Evolutionary conservation across 2,797 vertebrate species (phyloP).

Genomic region (Myotis planiceps): DNA sequence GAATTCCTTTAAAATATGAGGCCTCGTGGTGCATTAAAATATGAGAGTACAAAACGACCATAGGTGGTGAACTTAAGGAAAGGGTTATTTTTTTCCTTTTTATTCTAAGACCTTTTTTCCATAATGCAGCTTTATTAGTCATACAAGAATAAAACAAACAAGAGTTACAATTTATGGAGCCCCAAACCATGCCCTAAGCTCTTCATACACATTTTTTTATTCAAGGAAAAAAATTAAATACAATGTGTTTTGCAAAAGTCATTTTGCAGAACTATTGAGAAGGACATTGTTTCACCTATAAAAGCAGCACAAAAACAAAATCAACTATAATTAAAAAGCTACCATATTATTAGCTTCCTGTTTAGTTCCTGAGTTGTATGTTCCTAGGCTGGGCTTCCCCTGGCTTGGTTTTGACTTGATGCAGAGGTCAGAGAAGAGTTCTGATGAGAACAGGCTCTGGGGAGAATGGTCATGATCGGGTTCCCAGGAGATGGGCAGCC

Average conservation of each 20-base stretch:
- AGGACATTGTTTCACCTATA: background rate
- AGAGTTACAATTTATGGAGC: background rate
- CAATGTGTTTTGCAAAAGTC: background rate
- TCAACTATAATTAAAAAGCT: background rate
- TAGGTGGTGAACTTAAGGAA: background rate
- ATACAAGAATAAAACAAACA: conserved; percentile 7
- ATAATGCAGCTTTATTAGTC: background rate
- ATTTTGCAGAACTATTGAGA: background rate
- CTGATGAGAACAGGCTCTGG: background rate
- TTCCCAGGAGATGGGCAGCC: background rate
- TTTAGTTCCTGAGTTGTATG: background rate
- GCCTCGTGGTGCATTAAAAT: background rate
- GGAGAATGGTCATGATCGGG: background rate
- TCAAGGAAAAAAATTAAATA: conserved; percentile 9
- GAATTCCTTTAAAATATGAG: conserved; percentile 16
- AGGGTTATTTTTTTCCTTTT: background rate
- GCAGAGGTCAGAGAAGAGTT: background rate
- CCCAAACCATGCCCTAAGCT: background rate
- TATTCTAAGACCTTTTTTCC: background rate
- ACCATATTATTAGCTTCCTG: background rate
- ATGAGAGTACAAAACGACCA: background rate
- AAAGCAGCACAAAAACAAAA: background rate
- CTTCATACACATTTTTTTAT: background rate
- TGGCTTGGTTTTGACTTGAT: background rate
- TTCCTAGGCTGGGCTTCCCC: background rate